Conservation (phyloP, 1,140 invertebrate genomes). For the Grapholita molesta region DNA sequence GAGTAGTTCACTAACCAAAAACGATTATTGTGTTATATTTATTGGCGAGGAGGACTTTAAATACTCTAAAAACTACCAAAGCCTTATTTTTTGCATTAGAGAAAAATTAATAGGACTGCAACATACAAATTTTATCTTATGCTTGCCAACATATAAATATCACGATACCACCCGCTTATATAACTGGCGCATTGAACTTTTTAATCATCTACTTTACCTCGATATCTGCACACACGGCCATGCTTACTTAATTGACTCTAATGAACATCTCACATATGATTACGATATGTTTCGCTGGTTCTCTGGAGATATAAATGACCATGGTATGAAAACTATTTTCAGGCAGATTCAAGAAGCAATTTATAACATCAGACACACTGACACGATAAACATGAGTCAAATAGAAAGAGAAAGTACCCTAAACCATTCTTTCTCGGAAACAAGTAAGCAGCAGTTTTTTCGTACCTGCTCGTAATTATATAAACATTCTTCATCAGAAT, state of each 20-base stretch:
- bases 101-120: conserved; percentile 3
- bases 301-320: not conserved
- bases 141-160: not conserved
- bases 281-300: not conserved
- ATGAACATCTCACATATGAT: not conserved
- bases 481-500: conserved; percentile 3
- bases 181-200: not conserved
- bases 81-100: not conserved
- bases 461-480: not conserved
- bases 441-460: not conserved
- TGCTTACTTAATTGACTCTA: not conserved
- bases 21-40: conserved; percentile 17
- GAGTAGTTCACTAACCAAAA: conserved; percentile 2
- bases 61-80: not conserved
- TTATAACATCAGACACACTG: not conserved
- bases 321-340: not conserved
- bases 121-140: conserved; percentile 16
- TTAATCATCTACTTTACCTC: not conserved
- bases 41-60: conserved; percentile 19
- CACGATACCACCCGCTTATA: not conserved
- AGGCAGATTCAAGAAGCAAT: not conserved
- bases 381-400: not conserved
- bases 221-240: not conserved
- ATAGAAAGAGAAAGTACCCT: not conserved
- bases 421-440: not conserved